Base-by-base conservation (phyloP, 2,113 vertebrate species). In the Gymnorhina tibicen region DNA sequence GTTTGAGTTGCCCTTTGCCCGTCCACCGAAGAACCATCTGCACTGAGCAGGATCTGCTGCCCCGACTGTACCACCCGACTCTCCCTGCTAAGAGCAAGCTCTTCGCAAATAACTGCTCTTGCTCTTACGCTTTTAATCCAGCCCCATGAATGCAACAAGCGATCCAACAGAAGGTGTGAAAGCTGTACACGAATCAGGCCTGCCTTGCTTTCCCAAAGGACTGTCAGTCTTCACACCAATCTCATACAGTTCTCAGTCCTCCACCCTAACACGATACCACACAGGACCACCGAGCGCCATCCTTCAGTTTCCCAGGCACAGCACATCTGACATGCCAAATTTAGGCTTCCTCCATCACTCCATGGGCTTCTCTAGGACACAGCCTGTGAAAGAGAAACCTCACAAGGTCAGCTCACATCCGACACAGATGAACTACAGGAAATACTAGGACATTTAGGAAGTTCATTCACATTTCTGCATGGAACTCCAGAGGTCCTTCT, bases 251-350 rank as follows among this genome's bases (percentile, higher is more conserved):
- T 84, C 53, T 73, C 46, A 35, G 64, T 44, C 47, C 44, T 90
- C 47, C 44, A 55, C 47, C 42, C 39, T 35, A 59, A 63, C 5
- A 33, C 3, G 64, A 69, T 0, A 1, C 18, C 32, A 27, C 73
- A 21, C 53, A 62, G 55, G 24, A 67, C 20, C 24, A 56, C 37
- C 10, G 21, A 53, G 39, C 0, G 0, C 10, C 7, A 1, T 52
- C 28, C n/a, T 32, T 37, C 28, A 27, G 58, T 21, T 76, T 84
- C 49, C 41, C 24, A 37, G 46, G 42, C 0, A 5, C 15, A 62
- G 50, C 33, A 78, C 0, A 0, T 46, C 41, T 1, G 5, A 11
- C 39, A 35, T 0, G 1, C 32, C 2, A 4, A 55, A 30, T 19
- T 80, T 39, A 41, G 23, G 35, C 27, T 73, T 42, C 16, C 28